Conservation (phyloP, 2,113 vertebrate species). For the Edolisoma coerulescens region DNA sequence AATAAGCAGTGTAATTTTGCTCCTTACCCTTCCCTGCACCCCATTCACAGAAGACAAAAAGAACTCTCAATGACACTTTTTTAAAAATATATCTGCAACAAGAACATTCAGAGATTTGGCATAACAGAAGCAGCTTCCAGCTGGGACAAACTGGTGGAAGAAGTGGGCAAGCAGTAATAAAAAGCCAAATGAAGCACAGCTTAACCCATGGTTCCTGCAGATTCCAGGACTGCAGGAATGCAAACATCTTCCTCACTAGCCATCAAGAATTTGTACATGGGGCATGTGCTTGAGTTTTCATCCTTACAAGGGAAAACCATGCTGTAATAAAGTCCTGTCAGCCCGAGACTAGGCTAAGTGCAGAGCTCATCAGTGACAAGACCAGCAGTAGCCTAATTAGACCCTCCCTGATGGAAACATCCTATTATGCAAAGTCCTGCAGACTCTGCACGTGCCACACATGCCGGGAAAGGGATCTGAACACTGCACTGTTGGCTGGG, state of each 20-base stretch:
- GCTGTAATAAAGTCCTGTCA: neutral
- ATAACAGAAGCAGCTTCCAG: neutral
- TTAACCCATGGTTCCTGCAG: neutral
- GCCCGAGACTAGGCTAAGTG: neutral
- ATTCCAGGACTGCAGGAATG: rapidly evolving
- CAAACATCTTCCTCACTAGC: neutral
- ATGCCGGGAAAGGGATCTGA: neutral
- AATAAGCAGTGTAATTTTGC: neutral
- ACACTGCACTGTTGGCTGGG: rapidly evolving
- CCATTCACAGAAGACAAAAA: neutral
- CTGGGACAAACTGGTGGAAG: neutral
- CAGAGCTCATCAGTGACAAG: neutral
- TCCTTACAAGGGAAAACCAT: neutral
- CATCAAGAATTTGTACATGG: neutral
- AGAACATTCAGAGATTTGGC: neutral
- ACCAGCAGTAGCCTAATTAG: neutral
- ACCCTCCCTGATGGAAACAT: neutral
- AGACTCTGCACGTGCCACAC: rapidly evolving
- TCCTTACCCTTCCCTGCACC: neutral
- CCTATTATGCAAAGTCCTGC: neutral
- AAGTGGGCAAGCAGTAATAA: neutral
- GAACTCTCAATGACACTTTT: neutral
- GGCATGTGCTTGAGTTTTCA: neutral
- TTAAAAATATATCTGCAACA: neutral
- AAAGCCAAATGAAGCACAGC: neutral